These are phyloP conservation scores for Chaitophorus viminalis DNA, from an alignment of 2,888 invertebrate genomes.

Conservation along the genomic window DNA sequence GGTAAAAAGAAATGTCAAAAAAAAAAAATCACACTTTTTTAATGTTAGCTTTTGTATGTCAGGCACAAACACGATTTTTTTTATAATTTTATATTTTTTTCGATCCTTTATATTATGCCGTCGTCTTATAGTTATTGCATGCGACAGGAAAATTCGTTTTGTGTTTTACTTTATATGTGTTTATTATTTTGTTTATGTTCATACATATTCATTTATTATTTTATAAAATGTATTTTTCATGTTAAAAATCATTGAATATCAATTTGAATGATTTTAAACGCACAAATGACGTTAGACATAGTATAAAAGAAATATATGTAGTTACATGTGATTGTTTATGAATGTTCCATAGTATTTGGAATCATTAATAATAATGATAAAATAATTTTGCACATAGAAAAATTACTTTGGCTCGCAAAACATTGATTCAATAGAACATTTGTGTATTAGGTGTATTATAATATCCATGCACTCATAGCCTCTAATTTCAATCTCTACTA, in stretches of 20 bases:
- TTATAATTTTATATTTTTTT: slow-evolving; percentile 46
- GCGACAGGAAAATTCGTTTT: slow-evolving; percentile 38
- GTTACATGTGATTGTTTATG: not conserved
- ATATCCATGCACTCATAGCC: not conserved
- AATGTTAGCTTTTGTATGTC: slow-evolving; percentile 42
- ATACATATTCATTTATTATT: slow-evolving; percentile 12
- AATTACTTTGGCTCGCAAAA: not conserved
- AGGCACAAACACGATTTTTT: slow-evolving; percentile 48
- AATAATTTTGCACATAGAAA: not conserved
- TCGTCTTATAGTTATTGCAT: slow-evolving; percentile 51
- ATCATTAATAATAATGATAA: not conserved
- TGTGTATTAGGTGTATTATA: not conserved
- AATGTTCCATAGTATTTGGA: not conserved
- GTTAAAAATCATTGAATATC: slow-evolving; percentile 20
- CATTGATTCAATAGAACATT: not conserved
- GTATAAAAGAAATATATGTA: not conserved
- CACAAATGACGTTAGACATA: slow-evolving; percentile 17
- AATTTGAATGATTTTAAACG: not conserved
- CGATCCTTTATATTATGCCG: slow-evolving; percentile 19
- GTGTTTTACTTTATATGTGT: slow-evolving; percentile 15
- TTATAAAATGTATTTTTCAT: not conserved
- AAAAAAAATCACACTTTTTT: slow-evolving; percentile 53
- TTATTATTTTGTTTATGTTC: slow-evolving; percentile 13
- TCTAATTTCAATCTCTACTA: not conserved
- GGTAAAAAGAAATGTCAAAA: slow-evolving; percentile 32